Base-by-base conservation (phyloP, 2,113 vertebrate species). In the Zosterops japonicus region DNA sequence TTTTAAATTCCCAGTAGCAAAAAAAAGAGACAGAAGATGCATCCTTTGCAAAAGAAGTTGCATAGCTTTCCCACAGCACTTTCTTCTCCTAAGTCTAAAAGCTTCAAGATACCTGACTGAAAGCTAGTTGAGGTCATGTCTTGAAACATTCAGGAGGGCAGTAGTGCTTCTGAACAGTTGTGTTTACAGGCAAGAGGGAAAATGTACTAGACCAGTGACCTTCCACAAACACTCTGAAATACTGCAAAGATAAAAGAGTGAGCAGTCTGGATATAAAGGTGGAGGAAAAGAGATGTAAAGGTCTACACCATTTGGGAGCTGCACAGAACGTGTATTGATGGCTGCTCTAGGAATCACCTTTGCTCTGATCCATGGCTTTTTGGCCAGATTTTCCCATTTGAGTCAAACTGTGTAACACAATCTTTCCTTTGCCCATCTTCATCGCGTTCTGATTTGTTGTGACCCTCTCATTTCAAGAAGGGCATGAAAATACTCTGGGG, bases 381-480 rank as follows among this genome's bases (percentile, higher is more conserved):
- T 56, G 36, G 39, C 12, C 25, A 86, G n/a, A 61, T 79, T 79
- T 94, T 84, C 9, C 41, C 11, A 27, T 76, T 52, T 56, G 12
- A 85, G 49, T 61, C 31, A 71, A 15, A 7, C 12, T 55, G 15
- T 33, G 41, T 29, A 63, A 59, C 50, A n/a, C 5, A 55, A 8
- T 27, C 10, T 39, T 80, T 59, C 12, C 1, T 71, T 65, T 72
- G 1, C 11, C n/a, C n/a, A 49, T 36, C 35, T n/a, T 41, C 55
- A 41, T 27, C 0, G 0, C 31, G 14, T 23, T 12, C 6, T 61
- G 9, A 21, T 14, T 55, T 1, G 1, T 13, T 61, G 14, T 41
- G 25, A 14, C 2, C 4, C 29, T 8, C 11, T 61, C 21, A 31
- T 7, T 41, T 61, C 41, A 76, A 47, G n/a, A 52, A 47, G 13